Percentiles rank a stretch among this genome's conserved stretches.
Evolutionary conservation across 2,113 vertebrate genomes (phyloP).

Genomic region (Alaudala cheleensis): DNA sequence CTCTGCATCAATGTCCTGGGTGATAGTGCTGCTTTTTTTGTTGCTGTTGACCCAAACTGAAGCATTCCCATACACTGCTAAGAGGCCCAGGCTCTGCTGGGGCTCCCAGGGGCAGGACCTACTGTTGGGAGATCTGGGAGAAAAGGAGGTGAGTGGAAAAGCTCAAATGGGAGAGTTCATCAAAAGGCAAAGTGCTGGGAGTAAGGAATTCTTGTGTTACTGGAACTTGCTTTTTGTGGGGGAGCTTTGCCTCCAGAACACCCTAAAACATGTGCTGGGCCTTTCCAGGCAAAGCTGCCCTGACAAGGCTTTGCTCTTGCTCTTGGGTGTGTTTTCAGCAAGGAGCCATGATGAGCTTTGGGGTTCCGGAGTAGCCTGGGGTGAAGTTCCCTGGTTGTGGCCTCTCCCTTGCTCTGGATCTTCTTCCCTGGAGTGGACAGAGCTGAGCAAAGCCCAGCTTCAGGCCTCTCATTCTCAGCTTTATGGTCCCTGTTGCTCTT

Average conservation of each 20-base stretch:
- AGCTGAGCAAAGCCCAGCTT: neutral
- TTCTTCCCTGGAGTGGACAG: neutral
- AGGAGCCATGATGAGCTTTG: neutral
- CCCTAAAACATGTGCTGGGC: neutral
- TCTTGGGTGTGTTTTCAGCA: neutral
- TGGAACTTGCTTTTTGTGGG: neutral
- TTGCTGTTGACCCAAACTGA: neutral
- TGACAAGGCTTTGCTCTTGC: neutral
- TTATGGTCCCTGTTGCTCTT: neutral
- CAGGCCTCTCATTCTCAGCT: neutral
- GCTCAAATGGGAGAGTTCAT: neutral
- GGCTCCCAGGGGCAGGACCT: neutral
- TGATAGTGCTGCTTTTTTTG: neutral
- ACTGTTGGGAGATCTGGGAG: neutral
- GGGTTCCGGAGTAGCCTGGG: neutral
- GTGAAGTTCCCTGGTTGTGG: neutral
- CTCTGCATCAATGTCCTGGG: neutral
- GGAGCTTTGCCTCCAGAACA: neutral
- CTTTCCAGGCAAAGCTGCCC: neutral
- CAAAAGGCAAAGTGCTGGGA: neutral
- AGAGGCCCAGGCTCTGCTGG: neutral
- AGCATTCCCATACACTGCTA: rapidly evolving
- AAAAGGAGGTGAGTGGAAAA: neutral
- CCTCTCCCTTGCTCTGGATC: neutral
- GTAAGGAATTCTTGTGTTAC: neutral